Evolutionary conservation across 2,797 vertebrate genomes (phyloP).

Genomic region (Synaphobranchus kaupii): DNA sequence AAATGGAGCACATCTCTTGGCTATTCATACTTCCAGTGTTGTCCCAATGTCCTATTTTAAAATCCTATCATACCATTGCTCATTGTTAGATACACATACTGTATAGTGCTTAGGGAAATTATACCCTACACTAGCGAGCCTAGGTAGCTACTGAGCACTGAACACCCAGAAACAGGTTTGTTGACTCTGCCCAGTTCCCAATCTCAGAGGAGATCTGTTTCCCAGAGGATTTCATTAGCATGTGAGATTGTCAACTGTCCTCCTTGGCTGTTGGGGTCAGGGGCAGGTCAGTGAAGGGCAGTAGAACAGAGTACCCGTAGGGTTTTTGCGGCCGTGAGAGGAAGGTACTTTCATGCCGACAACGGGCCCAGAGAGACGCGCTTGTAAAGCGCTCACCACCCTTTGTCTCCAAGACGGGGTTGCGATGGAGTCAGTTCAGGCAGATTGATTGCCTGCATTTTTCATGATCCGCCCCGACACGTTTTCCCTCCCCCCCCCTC

Average conservation of each 20-base stretch:
- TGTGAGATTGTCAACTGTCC: constrained; percentile 77
- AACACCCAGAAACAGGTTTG: background rate
- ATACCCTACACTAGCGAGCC: too few relatives aligned
- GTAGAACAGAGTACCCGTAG: constrained; percentile 60
- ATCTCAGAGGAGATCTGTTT: background rate
- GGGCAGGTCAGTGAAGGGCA: constrained; percentile 62
- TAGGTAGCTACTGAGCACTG: background rate
- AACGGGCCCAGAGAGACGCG: constrained; percentile 55
- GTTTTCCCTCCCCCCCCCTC: background rate
- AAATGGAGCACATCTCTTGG: background rate
- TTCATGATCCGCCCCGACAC: constrained; percentile 39
- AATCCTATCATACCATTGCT: background rate
- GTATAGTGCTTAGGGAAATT: too few relatives aligned
- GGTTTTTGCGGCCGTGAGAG: constrained; percentile 61
- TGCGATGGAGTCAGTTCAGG: constrained; percentile 56
- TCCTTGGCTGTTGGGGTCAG: constrained; percentile 77
- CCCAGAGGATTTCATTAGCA: constrained; percentile 52
- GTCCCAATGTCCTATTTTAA: background rate
- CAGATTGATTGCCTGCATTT: constrained; percentile 50
- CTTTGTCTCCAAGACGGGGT: constrained; percentile 58
- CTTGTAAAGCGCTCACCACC: constrained; percentile 56
- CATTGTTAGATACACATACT: too few relatives aligned
- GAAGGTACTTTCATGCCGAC: constrained; percentile 65
- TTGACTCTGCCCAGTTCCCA: background rate
- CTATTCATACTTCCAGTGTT: background rate